These are phyloP conservation scores for Pogonocherus hispidulus DNA, from an alignment of 2,888 invertebrate genomes.

Conservation along the genomic window DNA sequence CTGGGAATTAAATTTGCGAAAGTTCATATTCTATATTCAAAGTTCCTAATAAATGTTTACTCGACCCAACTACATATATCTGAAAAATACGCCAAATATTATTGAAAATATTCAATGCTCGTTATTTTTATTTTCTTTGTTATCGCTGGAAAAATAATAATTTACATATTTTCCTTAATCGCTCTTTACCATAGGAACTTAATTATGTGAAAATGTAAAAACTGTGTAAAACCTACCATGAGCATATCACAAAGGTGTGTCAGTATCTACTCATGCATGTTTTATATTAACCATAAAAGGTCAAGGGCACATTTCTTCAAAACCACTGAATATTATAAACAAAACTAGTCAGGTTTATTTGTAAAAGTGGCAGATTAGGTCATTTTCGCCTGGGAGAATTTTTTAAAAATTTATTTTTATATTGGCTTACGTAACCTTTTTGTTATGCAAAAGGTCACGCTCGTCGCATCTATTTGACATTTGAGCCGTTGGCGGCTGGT, in stretches of 20 bases:
- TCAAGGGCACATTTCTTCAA: slow-evolving; percentile 16
- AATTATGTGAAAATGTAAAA: too few species aligned
- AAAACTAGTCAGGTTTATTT: not conserved
- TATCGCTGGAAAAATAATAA: too few species aligned
- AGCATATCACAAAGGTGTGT: not conserved
- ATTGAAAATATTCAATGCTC: too few species aligned
- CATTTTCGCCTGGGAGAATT: slow-evolving; percentile 7
- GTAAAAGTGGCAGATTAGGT: slow-evolving; percentile 12
- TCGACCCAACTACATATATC: too few species aligned
- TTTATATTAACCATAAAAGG: slow-evolving; percentile 12
- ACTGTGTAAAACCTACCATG: too few species aligned
- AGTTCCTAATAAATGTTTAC: too few species aligned
- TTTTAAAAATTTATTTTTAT: not conserved
- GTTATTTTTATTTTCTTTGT: too few species aligned
- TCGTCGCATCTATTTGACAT: slow-evolving; percentile 36
- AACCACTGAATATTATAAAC: slow-evolving; percentile 10
- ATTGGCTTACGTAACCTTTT: slow-evolving; percentile 16
- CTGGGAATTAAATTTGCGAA: too few species aligned
- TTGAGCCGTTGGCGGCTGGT: slow-evolving; percentile 33
- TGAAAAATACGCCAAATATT: too few species aligned
- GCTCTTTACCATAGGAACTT: too few species aligned
- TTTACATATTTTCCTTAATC: too few species aligned
- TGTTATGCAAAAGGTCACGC: slow-evolving; percentile 13
- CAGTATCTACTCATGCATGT: not conserved
- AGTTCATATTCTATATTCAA: too few species aligned